Evolutionary conservation across 2,113 vertebrate species (phyloP), one percentile per base, ranked within the genome.

Genomic region (Parus major): DNA sequence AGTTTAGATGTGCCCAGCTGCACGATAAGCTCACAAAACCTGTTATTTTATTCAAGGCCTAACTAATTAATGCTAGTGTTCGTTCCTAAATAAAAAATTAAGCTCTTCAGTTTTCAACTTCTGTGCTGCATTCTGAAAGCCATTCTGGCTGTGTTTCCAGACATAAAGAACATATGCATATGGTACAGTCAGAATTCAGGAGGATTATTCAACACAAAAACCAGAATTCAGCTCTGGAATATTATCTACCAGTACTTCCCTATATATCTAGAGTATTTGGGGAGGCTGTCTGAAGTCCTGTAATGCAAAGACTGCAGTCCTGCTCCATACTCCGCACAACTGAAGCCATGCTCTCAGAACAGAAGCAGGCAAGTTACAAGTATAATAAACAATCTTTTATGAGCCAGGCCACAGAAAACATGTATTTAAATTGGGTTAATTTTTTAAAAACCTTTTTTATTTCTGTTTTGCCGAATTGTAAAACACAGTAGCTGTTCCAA

Each of bases 61-160:
- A 90, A 93, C 36, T 93, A 95, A 96, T 59, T 91, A 92, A 61
- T 88, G 59, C 29, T 35, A 44, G 10, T 42, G n/a, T 60, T 94
- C 28, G 36, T 86, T 78, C 53, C 39, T 36, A 92, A 89, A 76
- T 69, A 69, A 95, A 95, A 93, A 96, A 69, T 41, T 42, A 82
- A 83, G 41, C 56, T 90, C 42, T 88, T 76, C 46, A 78, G 44
- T 79, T 78, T 91, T 27, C 27, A 70, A 31, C 21, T 92, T 85
- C 36, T 88, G 36, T 44, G 53, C 11, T 7, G 2, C 35, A 27
- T 41, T 85, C 73, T 66, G 76, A 92, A 93, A 94, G 46, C 39
- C 53, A 42, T 76, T 76, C 73, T 66, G 56, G 15, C 18, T 82
- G 14, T 15, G 23, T 82, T 85, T 95, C 44, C 76, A 77, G 70